Percentiles rank a stretch among this genome's conserved stretches.
Evolutionary conservation across 2,888 invertebrate species (phyloP).

Genomic region (Cerastoderma edule): DNA sequence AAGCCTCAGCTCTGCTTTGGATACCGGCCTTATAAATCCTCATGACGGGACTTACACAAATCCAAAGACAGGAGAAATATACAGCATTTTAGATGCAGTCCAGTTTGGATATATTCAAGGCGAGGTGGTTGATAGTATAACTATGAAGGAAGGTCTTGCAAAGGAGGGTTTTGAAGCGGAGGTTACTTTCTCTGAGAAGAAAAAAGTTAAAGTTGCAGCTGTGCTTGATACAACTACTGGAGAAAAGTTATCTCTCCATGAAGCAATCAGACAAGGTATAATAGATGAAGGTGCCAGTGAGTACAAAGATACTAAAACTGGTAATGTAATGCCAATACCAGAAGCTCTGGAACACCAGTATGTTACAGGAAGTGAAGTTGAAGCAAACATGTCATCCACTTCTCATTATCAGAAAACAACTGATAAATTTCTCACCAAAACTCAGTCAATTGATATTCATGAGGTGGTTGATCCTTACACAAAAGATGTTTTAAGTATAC

Average conservation of each 20-base stretch:
- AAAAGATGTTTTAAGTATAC: constrained; percentile 91
- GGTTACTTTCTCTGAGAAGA: constrained; percentile 76
- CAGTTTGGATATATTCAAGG: constrained; percentile 87
- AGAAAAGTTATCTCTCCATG: constrained; percentile 89
- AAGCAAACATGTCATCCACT: constrained; percentile 61
- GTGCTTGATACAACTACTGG: constrained; percentile 90
- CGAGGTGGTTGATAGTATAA: constrained; percentile 71
- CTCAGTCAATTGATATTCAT: constrained; percentile 65
- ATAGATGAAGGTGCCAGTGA: constrained; percentile 87
- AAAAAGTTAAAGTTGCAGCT: constrained; percentile 73
- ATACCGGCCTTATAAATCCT: constrained; percentile 80
- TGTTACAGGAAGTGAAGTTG: constrained; percentile 86
- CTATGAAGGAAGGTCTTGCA: constrained; percentile 72
- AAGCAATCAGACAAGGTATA: constrained; percentile 88
- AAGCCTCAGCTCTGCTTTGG: constrained; percentile 71
- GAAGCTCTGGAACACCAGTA: constrained; percentile 96
- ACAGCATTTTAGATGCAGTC: constrained; percentile 93
- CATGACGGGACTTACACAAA: constrained; percentile 90
- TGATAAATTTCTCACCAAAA: constrained; percentile 67
- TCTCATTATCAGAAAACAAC: constrained; percentile 60
- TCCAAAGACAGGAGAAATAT: constrained; percentile 91
- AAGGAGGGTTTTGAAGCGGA: constrained; percentile 73
- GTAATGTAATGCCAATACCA: constrained; percentile 92
- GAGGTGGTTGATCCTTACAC: constrained; percentile 89
- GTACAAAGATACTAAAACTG: constrained; percentile 87